These are phyloP conservation scores for Gobius niger DNA, from an alignment of 2,113 vertebrate genomes.

Conservation along the genomic window DNA sequence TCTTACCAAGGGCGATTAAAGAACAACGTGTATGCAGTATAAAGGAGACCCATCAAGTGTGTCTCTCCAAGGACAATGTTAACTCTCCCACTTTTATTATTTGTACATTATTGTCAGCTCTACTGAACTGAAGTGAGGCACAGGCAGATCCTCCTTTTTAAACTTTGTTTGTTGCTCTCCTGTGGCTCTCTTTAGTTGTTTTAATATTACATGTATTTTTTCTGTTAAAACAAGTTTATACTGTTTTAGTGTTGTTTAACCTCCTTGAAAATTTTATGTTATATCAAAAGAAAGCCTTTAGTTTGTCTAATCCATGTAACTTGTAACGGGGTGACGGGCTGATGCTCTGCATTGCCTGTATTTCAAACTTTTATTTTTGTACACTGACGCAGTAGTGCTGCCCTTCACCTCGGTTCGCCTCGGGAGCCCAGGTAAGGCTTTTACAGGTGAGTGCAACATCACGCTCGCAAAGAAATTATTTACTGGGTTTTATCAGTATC, in stretches of 20 bases:
- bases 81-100: slow-evolving; percentile 22
- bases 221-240: slow-evolving; percentile 52
- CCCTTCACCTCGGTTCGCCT: slow-evolving; percentile 18
- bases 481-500: slow-evolving; percentile 76
- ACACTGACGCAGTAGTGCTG: slow-evolving; percentile 56
- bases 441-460: slow-evolving; percentile 30
- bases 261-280: slow-evolving; percentile 27
- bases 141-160: slow-evolving; percentile 23
- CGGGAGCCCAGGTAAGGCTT: slow-evolving; percentile 35
- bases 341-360: slow-evolving; percentile 16
- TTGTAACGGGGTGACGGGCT: slow-evolving; percentile 16
- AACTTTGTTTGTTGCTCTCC: slow-evolving; percentile 24
- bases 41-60: neutral
- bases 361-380: slow-evolving; percentile 53
- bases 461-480: slow-evolving; percentile 44
- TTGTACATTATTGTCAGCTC: slow-evolving; percentile 26
- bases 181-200: slow-evolving; percentile 50
- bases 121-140: slow-evolving; percentile 11
- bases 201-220: slow-evolving; percentile 57
- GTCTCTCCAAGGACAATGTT: slow-evolving; percentile 17
- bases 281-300: slow-evolving; percentile 28
- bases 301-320: slow-evolving; percentile 22
- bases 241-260: slow-evolving; percentile 14
- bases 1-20: slow-evolving; percentile 91
- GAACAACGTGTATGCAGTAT: slow-evolving; percentile 6